Evolutionary conservation across 2,797 vertebrate species (phyloP), one percentile per base, ranked within the genome.

Genomic region (Rhadinocentrus ornatus): DNA sequence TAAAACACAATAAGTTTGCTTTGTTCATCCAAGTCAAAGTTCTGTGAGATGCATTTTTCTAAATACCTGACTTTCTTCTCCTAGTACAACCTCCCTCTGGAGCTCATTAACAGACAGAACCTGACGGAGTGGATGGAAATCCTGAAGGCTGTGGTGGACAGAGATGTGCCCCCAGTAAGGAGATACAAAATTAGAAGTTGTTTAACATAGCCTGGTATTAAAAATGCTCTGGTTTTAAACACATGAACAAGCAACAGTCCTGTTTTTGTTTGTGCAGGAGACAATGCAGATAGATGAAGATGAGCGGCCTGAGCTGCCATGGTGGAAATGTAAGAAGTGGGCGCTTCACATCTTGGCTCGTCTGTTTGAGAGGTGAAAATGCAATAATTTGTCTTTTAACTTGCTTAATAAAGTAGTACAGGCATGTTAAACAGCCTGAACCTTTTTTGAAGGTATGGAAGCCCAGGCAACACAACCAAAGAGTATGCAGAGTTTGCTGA

Each of bases 311-410:
- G 97, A 99, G 86, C 94, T 99, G 86, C 97, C 97, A 2, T 99
- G 98, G 98, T 99, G 97, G 97, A 99, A 99, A 88, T 99, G 97
- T 92, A 99, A 99, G 91, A 99, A 99, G 86, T 99, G 98, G 98
- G 98, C 98, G 56, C 95, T 99, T 85, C 98, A 99, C 94, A 99
- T 99, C 86, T 93, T 99, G 92, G 98, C 98, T 83, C 95, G 98
- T 12, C 95, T 99, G 77, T 99, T 99, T 91, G 98, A 99, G 92
- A 97, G 98, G 98, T 97, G 94, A 69, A 87, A 65, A 39, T 18
- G 3, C 0, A 34, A 5, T 12, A 13, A 37, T 31, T 62, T 3
- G 22, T 37, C 0, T 5, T 3, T 12, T 18, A 7, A 24, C 20
- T 50, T 37, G 2, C 10, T 31, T 1, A 2, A 6, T 3, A 26